Conservation (phyloP, 2,113 vertebrate species). For the Ageneiosus marmoratus region DNA sequence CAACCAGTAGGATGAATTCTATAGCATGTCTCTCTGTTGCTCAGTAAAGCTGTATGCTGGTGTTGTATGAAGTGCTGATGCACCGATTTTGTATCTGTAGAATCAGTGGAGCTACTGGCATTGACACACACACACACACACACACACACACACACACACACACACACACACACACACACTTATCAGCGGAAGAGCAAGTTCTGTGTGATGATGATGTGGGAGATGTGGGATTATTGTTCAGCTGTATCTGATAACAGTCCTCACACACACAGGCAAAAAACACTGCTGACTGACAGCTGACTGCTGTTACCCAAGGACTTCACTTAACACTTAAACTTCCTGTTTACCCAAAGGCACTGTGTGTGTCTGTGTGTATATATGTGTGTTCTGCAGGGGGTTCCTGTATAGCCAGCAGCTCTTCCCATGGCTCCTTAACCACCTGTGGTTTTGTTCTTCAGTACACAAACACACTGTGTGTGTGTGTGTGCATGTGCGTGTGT, state of each 20-base stretch:
- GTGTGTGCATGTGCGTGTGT: slow-evolving; percentile 29
- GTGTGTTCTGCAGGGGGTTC: slow-evolving; percentile 30
- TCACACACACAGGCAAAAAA: slow-evolving; percentile 22
- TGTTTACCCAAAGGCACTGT: slow-evolving; percentile 48
- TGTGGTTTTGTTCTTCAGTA: slow-evolving; percentile 49
- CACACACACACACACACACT: slow-evolving; percentile 17
- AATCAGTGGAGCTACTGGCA: slow-evolving; percentile 38
- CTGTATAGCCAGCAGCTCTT: slow-evolving; percentile 29
- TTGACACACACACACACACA: slow-evolving; percentile 49
- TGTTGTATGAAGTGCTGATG: slow-evolving; percentile 32
- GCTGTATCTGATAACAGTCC: slow-evolving; percentile 56
- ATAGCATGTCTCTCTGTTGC: not conserved
- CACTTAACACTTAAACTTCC: slow-evolving; percentile 43
- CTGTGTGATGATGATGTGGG: slow-evolving; percentile 21
- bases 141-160: slow-evolving; percentile 55
- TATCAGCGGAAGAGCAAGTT: slow-evolving; percentile 28
- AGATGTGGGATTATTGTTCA: slow-evolving; percentile 33
- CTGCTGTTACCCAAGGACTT: slow-evolving; percentile 36
- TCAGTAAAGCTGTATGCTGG: slow-evolving; percentile 4
- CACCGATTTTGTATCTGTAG: slow-evolving; percentile 29
- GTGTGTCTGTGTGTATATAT: slow-evolving; percentile 37
- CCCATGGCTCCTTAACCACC: slow-evolving; percentile 29
- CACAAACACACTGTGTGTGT: slow-evolving; percentile 42
- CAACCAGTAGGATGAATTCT: not conserved
- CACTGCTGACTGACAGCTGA: slow-evolving; percentile 39